Evolutionary conservation across 2,888 invertebrate species (phyloP).

Genomic region (Clepsis dumicolana): DNA sequence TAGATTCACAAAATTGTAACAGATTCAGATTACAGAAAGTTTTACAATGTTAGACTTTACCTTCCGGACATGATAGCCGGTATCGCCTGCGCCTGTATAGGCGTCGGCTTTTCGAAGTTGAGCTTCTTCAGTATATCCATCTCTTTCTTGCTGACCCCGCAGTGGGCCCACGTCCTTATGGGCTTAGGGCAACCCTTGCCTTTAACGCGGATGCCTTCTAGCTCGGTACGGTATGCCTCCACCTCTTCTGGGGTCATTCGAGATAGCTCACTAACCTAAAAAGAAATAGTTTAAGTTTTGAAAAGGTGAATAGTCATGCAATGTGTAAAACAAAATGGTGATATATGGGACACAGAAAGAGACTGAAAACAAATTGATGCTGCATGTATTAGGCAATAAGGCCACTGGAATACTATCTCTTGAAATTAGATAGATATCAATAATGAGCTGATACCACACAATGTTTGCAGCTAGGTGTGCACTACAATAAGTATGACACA

Average conservation of each 20-base stretch:
- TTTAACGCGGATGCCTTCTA: conserved; percentile 98
- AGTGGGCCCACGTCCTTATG: conserved; percentile 99
- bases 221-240: conserved; percentile 93
- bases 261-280: conserved; percentile 95
- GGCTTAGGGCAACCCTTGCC: conserved; percentile 99
- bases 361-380: too few relatives aligned
- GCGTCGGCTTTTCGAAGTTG: conserved; percentile 98
- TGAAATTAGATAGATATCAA: too few relatives aligned
- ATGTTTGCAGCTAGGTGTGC: too few relatives aligned
- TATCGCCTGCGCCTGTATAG: conserved; percentile 99
- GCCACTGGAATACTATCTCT: too few relatives aligned
- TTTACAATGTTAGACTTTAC: conserved; percentile 53
- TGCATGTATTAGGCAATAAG: too few relatives aligned
- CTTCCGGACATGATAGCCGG: conserved; percentile 98
- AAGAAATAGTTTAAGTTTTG: not conserved
- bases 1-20: not conserved
- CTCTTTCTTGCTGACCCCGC: conserved; percentile 98
- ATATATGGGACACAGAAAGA: too few relatives aligned
- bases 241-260: conserved; percentile 96
- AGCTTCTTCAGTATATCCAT: conserved; percentile 96
- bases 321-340: not conserved
- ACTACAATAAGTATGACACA: too few relatives aligned
- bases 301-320: not conserved
- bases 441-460: too few relatives aligned
- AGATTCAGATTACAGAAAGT: too few relatives aligned